Evolutionary conservation across 2,113 vertebrate species (phyloP).

Genomic region (Heterocephalus glaber): DNA sequence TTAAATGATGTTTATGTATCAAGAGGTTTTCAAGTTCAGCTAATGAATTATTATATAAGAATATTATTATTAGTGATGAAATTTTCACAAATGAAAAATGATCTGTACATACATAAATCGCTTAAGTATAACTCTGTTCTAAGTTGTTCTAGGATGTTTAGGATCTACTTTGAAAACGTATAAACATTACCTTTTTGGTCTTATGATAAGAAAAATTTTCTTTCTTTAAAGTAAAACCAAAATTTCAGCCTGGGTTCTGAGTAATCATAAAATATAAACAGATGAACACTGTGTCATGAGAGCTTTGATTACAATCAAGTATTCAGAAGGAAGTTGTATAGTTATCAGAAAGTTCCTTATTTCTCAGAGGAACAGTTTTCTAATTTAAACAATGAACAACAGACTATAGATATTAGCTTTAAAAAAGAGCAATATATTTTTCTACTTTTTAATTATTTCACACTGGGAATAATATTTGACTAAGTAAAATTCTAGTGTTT

Average conservation of each 20-base stretch:
- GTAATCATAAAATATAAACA: not conserved
- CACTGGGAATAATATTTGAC: not conserved
- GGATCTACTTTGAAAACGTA: not conserved
- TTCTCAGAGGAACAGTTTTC: constrained; percentile 60
- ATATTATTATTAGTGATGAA: not conserved
- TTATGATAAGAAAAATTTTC: constrained; percentile 17
- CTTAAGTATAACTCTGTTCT: not conserved
- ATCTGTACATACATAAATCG: not conserved
- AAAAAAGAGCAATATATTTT: not conserved
- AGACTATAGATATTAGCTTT: not conserved
- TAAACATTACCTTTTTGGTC: not conserved
- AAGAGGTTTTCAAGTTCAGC: not conserved
- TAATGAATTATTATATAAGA: constrained; percentile 4
- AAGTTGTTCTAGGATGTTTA: constrained; percentile 11
- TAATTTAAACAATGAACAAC: constrained; percentile 42
- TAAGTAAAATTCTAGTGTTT: constrained; percentile 10
- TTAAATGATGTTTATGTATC: not conserved
- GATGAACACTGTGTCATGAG: not conserved
- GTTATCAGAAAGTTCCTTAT: constrained; percentile 46
- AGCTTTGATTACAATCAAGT: not conserved
- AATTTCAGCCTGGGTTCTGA: not conserved
- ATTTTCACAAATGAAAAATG: not conserved
- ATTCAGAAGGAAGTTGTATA: constrained; percentile 66
- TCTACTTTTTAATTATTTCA: constrained; percentile 35
- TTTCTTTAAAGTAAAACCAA: constrained; percentile 17